Conservation (phyloP, 1,140 invertebrate species). For the Achatina immaculata region DNA sequence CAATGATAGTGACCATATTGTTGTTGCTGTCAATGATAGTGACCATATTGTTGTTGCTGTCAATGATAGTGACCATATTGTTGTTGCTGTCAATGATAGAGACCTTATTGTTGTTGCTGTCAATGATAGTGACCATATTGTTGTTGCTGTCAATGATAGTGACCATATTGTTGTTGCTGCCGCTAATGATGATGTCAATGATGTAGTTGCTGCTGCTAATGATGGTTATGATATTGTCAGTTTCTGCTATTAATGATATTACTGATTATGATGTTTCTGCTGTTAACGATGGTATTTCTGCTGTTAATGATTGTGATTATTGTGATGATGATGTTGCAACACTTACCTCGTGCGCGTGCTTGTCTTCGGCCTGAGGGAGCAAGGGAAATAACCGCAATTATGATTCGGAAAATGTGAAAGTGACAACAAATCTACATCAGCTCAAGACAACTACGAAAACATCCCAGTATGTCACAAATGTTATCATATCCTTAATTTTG, state of each 20-base stretch:
- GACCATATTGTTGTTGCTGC: neutral
- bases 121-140: neutral
- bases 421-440: too few species aligned
- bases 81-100: too few species aligned
- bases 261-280: neutral
- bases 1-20: too few species aligned
- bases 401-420: too few species aligned
- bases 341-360: constrained; percentile 72
- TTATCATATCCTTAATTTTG: too few species aligned
- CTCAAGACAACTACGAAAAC: too few species aligned
- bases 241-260: neutral
- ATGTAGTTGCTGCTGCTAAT: neutral
- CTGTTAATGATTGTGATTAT: neutral
- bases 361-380: constrained; percentile 79
- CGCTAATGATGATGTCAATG: neutral
- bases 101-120: too few species aligned
- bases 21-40: neutral
- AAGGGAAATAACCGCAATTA: too few species aligned
- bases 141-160: neutral
- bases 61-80: neutral
- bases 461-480: too few species aligned
- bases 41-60: neutral
- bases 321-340: neutral
- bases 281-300: neutral
- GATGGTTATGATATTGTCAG: neutral